Evolutionary conservation across 2,113 vertebrate species (phyloP), one percentile per base, ranked within the genome.

Genomic region (Hippocampus comes): DNA sequence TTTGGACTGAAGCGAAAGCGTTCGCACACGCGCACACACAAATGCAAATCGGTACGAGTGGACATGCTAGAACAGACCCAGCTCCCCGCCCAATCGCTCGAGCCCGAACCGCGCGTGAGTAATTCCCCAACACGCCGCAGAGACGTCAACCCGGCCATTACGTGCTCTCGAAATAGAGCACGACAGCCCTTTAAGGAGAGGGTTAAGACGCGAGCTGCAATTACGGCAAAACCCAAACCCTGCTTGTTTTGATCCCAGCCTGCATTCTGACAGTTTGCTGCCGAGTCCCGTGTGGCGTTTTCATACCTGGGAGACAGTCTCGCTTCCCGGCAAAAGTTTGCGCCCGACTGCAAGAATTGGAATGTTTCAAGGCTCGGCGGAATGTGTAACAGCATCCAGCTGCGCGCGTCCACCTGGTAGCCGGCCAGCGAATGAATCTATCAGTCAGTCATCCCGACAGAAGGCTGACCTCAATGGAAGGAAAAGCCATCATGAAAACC

Each of bases 11-110:
- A 80, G 25, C 43, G 34, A 34, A 49, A n/a, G 48, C 56, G 12
- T 59, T 55, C 74, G 63, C 68, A 61, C 74, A 51, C 70, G 68
- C 65, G 42, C 57, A 63, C 65, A 67, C 27, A 63, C 60, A 23
- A 42, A 56, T 64, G 67, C 30, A 78, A 70, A 48, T 59, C 66
- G 34, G 75, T 67, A 75, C 78, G 82, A 60, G 57, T 15, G 25
- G 86, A 84, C 91, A 81, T 88, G 89, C 91, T 83, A 68, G 77
- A 76, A 90, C 90, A 90, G 80, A 81, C 82, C 83, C 80, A 75
- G 83, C 71, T 87, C 81, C 76, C 82, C 78, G 18, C 87, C 80
- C 80, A 78, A 78, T 71, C 77, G 74, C 81, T 82, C 69, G 68
- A 27, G 53, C 73, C 79, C 71, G 83, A 83, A 81, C 77, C 57